Evolutionary conservation across 1,140 invertebrate genomes (phyloP), one percentile per base, ranked within the genome.

Genomic region (Temnothorax nylanderi): DNA sequence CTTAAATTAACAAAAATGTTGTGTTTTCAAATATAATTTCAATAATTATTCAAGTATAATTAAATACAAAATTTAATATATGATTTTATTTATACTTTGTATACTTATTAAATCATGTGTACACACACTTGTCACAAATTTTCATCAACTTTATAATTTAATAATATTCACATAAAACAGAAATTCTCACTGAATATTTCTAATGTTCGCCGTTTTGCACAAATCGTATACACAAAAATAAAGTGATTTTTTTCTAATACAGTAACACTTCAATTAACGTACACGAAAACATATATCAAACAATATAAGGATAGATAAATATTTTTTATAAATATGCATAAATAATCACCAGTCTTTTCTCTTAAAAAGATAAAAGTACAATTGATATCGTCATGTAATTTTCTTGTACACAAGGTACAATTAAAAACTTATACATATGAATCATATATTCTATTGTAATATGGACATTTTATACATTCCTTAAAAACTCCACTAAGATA

Each of bases 141-240:
- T 69, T 41, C 2, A 81, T 32, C 2, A 56, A 49, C 16, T 82
- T 16, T 58, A 34, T 82, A 58, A 47, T 21, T 82, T 69, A 51
- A 78, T 77, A 77, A 41, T 0, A 41, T 78, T 64, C 18, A 65
- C 7, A 62, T 32, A 47, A 78, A 80, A 51, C 18, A 47, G 0
- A 80, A 18, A 58, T 47, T 67, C 3, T 67, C 5, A 3, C 3
- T 51, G 8, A 5, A 41, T 26, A 37, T 80, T 67, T 51, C 3
- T 37, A 51, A 49, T 6, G 47, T 78, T 65, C 4, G 26, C 3
- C 7, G 49, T 54, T 76, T 49, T 51, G 16, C 6, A 49, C 21
- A 69, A 8, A 16, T 34, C 21, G 18, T 67, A 56, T 71, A 34
- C 2, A 64, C 21, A 26, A 60, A 47, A 47, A 47, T 76, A 76